These are phyloP conservation scores for Entomobrya proxima DNA, from an alignment of 2,888 invertebrate genomes.

Conservation along the genomic window DNA sequence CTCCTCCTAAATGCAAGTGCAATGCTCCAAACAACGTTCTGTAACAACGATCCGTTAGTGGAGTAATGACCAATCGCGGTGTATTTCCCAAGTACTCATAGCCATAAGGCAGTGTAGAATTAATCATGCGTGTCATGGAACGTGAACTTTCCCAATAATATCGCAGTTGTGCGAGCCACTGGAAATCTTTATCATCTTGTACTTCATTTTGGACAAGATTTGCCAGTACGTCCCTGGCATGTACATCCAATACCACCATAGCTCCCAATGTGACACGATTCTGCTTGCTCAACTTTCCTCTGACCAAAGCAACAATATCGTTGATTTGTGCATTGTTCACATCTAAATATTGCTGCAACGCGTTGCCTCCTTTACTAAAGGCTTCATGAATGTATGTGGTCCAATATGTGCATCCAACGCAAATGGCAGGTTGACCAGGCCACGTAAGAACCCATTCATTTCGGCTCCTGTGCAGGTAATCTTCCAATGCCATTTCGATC, in stretches of 20 bases:
- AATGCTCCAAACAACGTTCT: slow-evolving; percentile 95
- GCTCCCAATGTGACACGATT: slow-evolving; percentile 95
- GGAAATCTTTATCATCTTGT: slow-evolving; percentile 87
- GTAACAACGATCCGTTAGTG: slow-evolving; percentile 94
- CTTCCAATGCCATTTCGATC: slow-evolving; percentile 68
- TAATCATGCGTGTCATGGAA: slow-evolving; percentile 82
- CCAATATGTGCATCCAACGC: slow-evolving; percentile 92
- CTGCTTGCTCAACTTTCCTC: slow-evolving; percentile 90
- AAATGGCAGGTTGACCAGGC: slow-evolving; percentile 94
- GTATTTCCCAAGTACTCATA: slow-evolving; percentile 95
- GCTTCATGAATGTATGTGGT: slow-evolving; percentile 91
- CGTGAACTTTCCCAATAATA: slow-evolving; percentile 76
- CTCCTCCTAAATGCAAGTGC: slow-evolving; percentile 92
- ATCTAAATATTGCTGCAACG: slow-evolving; percentile 61
- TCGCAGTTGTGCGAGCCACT: slow-evolving; percentile 91
- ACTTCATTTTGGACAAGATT: slow-evolving; percentile 84
- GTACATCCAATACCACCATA: slow-evolving; percentile 93
- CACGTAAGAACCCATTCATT: slow-evolving; percentile 91
- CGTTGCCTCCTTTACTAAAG: slow-evolving; percentile 65
- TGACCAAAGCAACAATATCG: slow-evolving; percentile 78
- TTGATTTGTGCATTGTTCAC: slow-evolving; percentile 77
- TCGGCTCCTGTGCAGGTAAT: slow-evolving; percentile 78
- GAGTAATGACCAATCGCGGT: slow-evolving; percentile 92
- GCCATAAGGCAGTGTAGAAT: slow-evolving; percentile 85
- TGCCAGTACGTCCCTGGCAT: slow-evolving; percentile 90